Evolutionary conservation across 2,113 vertebrate genomes (phyloP), one percentile per base, ranked within the genome.

Genomic region (Bufo gargarizans): DNA sequence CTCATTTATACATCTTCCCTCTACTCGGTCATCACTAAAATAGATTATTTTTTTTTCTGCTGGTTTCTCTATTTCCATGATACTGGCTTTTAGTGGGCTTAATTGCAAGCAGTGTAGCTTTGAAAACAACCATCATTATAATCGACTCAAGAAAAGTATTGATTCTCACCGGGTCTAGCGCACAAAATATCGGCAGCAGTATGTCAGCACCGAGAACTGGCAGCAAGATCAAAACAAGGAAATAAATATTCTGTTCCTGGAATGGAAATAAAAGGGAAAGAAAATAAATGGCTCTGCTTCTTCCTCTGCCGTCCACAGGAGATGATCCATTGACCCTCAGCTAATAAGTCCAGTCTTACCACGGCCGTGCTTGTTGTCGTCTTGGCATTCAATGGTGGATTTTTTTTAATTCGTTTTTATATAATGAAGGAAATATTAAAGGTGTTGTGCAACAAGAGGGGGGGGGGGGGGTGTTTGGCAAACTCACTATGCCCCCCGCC

Each of bases 81-180:
- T 76, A 84, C 47, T 47, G 50, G 58, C 45, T 74, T 79, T 86
- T 78, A 86, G 89, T 82, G 80, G 76, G 72, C 90, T 91, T 93
- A 90, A 92, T 91, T 91, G 89, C 90, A 90, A 90, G 90, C 89
- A 0, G 86, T 79, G 72, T 86, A 78, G 90, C 90, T 92, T 90
- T 89, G 89, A 88, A 90, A 92, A 90, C 90, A 92, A 92, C 90
- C 91, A 89, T 90, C 89, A 77, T 89, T 93, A 89, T 72, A n/a
- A 92, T 93, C 92, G 92, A 91, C 92, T 91, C 90, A 81, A 90
- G 90, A 0, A 0, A 89, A 89, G 59, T 90, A 94, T 93, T 0
- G 88, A 92, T 92, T 45, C 84, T 91, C 90, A 90, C 91, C 89
- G 89, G 90, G 90, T 91, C 89, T 85, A 3, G 2, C 89, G 50